Percentiles rank a stretch among this genome's conserved stretches.
These are phyloP conservation scores for Gibbula magus DNA, from an alignment of 2,888 invertebrate species.

Conservation along the genomic window DNA sequence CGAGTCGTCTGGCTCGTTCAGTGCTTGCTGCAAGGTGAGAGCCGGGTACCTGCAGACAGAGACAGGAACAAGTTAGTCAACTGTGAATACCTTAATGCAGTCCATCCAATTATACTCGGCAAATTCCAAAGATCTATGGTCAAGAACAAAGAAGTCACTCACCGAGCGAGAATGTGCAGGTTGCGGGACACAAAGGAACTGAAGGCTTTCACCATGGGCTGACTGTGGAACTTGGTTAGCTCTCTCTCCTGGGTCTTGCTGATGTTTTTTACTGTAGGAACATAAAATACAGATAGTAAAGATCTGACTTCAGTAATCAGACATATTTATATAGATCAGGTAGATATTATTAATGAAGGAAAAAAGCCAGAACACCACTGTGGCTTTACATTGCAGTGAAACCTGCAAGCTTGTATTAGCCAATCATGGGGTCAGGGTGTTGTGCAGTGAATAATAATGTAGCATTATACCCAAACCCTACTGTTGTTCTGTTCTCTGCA, in stretches of 20 bases:
- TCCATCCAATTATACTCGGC: no score
- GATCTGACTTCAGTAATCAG: not conserved
- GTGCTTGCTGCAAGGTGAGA: slow-evolving; percentile 71
- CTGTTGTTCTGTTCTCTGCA: no score
- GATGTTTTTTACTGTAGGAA: slow-evolving; percentile 32
- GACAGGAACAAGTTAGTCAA: no score
- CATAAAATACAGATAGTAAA: not conserved
- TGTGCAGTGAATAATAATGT: no score
- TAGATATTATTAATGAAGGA: no score
- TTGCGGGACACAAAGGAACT: slow-evolving; percentile 69
- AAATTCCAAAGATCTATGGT: no score
- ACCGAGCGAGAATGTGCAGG: slow-evolving; percentile 69
- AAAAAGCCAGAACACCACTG: no score
- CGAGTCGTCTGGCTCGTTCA: slow-evolving; percentile 60
- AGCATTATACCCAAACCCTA: no score
- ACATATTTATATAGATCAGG: no score
- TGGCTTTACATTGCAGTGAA: no score
- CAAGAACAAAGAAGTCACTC: slow-evolving; percentile 12
- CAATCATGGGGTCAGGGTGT: no score
- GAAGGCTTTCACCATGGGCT: slow-evolving; percentile 53
- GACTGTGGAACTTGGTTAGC: slow-evolving; percentile 48
- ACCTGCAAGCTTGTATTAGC: no score
- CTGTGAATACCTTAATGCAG: not conserved
- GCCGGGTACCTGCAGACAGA: slow-evolving; percentile 63
- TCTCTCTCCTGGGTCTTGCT: slow-evolving; percentile 55